Percentiles rank a stretch among this genome's conserved stretches.
Evolutionary conservation across 2,797 vertebrate species (phyloP).

Genomic region (Melopsittacus undulatus): DNA sequence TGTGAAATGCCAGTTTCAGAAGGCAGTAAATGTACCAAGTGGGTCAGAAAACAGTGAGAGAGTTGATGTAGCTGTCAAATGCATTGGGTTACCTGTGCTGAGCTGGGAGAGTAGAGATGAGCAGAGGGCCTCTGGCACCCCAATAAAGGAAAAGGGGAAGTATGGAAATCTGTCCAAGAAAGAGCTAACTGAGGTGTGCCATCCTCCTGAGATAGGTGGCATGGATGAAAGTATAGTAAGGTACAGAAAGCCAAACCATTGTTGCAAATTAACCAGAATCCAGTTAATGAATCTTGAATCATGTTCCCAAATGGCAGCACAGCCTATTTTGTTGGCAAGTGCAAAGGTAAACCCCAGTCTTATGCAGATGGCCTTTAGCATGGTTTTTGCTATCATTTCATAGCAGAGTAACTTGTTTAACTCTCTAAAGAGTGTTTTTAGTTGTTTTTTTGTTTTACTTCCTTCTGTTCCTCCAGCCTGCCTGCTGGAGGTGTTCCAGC

Average conservation of each 20-base stretch:
- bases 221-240: not conserved
- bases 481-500: not conserved
- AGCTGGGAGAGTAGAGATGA: not conserved
- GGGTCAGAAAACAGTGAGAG: not conserved
- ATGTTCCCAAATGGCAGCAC: not conserved
- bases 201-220: not conserved
- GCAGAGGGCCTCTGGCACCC: not conserved
- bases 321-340: not conserved
- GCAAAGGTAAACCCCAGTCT: not conserved
- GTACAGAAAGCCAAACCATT: not conserved
- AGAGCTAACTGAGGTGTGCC: not conserved
- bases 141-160: not conserved
- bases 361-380: not conserved
- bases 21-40: not conserved
- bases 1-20: not conserved
- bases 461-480: not conserved
- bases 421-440: not conserved
- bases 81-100: not conserved
- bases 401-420: not conserved
- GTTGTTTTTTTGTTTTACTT: not conserved
- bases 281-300: constrained; percentile 34
- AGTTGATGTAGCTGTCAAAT: not conserved
- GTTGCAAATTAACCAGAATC: constrained; percentile 2
- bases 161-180: not conserved
- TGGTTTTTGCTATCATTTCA: not conserved